Conservation (phyloP, 2,888 invertebrate genomes). For the Daptonema setosum region DNA sequence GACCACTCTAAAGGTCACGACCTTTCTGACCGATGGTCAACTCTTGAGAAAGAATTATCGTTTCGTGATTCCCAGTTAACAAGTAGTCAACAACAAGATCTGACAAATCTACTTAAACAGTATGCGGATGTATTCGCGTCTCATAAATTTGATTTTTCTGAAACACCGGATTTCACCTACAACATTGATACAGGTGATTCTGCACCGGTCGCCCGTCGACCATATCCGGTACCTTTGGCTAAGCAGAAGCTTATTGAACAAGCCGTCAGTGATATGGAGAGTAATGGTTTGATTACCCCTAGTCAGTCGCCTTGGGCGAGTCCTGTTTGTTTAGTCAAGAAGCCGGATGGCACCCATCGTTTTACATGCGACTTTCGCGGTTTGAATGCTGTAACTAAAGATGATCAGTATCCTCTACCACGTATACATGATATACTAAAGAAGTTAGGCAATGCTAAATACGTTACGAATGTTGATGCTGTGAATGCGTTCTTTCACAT, state of each 20-base stretch:
- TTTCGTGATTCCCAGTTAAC: too few species aligned
- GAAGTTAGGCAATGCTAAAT: slow-evolving; percentile 4
- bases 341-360: slow-evolving; percentile 19
- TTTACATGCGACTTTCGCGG: slow-evolving; percentile 18
- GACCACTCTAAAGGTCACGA: too few species aligned
- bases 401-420: slow-evolving; percentile 11
- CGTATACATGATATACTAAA: slow-evolving; percentile 10
- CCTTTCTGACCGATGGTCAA: too few species aligned
- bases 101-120: not conserved
- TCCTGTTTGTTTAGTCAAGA: slow-evolving; percentile 26
- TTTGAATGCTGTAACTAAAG: slow-evolving; percentile 13
- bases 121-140: not conserved
- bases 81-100: not conserved
- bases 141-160: not conserved
- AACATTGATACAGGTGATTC: not conserved
- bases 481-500: slow-evolving; percentile 14
- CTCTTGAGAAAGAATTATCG: too few species aligned
- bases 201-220: not conserved
- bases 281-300: slow-evolving; percentile 10
- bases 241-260: not conserved
- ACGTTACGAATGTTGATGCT: slow-evolving; percentile 12
- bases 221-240: not conserved
- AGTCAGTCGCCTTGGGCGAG: slow-evolving; percentile 24
- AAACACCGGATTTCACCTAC: not conserved
- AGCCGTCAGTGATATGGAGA: not conserved